A percentile compares a stretch with the other conserved stretches of the same genome.
Evolutionary conservation across 2,888 invertebrate genomes (phyloP).

Genomic region (Campopleginae sp.): DNA sequence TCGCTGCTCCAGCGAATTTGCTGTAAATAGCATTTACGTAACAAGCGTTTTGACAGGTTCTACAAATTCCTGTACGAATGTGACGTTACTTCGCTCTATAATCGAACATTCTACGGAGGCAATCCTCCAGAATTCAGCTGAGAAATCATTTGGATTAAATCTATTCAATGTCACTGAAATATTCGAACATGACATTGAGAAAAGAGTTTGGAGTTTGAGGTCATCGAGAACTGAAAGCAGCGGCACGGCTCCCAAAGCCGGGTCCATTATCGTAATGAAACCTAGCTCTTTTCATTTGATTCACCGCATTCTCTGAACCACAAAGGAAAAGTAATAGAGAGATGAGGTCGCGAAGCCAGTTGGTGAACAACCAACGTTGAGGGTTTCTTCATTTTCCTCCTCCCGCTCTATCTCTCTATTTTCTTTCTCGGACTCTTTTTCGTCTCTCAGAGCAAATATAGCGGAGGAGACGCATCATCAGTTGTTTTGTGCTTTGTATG

Average conservation of each 20-base stretch:
- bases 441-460: constrained; percentile 62
- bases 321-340: constrained; percentile 60
- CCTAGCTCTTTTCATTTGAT: constrained; percentile 68
- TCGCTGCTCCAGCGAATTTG: constrained; percentile 45
- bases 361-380: constrained; percentile 42
- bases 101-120: constrained; percentile 53
- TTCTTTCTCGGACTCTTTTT: not conserved
- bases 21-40: constrained; percentile 28
- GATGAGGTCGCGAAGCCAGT: constrained; percentile 44
- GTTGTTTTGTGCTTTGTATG: constrained; percentile 76
- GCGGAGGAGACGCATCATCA: constrained; percentile 48
- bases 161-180: constrained; percentile 47
- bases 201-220: not conserved
- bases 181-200: constrained; percentile 32
- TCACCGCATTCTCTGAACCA: constrained; percentile 64
- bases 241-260: constrained; percentile 28
- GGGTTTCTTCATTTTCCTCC: constrained; percentile 1
- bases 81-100: not conserved
- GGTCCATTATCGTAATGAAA: constrained; percentile 73
- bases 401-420: not conserved
- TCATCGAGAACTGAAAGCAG: constrained; percentile 45
- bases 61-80: not conserved
- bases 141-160: constrained; percentile 48
- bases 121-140: constrained; percentile 48
- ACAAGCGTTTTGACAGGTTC: constrained; percentile 18